phyloP scores from a whole-genome alignment of 2,797 vertebrate species.

The Botia kubotai region DNA sequence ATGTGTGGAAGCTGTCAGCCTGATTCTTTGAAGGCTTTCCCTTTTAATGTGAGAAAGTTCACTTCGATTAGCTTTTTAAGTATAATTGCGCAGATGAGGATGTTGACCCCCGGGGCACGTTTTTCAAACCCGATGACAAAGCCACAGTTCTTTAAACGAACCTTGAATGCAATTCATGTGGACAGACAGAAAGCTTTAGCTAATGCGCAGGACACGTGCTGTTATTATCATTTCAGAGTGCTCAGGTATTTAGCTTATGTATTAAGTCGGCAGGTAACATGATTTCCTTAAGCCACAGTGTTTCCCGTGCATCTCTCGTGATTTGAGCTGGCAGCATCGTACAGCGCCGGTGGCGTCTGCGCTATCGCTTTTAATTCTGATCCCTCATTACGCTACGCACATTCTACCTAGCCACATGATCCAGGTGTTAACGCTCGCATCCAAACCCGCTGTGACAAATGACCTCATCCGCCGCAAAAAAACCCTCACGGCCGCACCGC shows the following conservation, averaged over 20 bases:
- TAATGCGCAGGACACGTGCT: not conserved
- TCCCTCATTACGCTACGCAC: conserved; percentile 60
- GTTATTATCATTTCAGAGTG: conserved; percentile 9
- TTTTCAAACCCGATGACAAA: not conserved
- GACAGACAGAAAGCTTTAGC: not conserved
- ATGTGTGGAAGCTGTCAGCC: conserved; percentile 31
- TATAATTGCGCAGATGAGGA: conserved; percentile 13
- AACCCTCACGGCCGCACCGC: not conserved
- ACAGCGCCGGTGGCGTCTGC: not conserved
- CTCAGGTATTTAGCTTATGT: not conserved
- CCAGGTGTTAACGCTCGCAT: conserved; percentile 43
- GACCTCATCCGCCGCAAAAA: conserved; percentile 16
- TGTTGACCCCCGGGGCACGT: conserved; percentile 16
- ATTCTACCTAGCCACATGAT: conserved; percentile 42
- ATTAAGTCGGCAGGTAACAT: conserved; percentile 37
- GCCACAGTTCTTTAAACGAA: conserved; percentile 3
- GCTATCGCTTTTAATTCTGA: conserved; percentile 51
- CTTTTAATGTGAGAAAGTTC: not conserved
- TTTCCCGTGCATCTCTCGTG: conserved; percentile 6
- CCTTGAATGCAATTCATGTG: not conserved
- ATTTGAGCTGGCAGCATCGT: not conserved
- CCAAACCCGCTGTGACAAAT: conserved; percentile 51
- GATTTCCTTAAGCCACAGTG: not conserved
- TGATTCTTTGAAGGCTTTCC: conserved; percentile 24
- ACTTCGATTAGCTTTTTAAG: not conserved